Evolutionary conservation across 2,113 vertebrate genomes (phyloP), one percentile per base, ranked within the genome.

Genomic region (Protomyctophum bolini): DNA sequence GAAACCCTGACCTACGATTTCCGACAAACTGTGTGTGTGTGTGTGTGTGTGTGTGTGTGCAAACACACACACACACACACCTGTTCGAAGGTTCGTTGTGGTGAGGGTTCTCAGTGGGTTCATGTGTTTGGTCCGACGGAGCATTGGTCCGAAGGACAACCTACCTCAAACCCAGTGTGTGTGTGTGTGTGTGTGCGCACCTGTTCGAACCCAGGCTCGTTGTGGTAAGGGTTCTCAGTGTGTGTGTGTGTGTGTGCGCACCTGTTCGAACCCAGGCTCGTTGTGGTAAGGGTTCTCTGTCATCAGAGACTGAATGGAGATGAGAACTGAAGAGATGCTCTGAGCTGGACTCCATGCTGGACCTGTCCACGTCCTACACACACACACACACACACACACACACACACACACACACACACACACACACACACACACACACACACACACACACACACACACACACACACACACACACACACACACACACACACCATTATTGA

Each of bases 241-340:
- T 21, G 21, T 21, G 21, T 21, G 21, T 21, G 21, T 21, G 21
- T 21, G 21, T 21, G 21, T 21, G 14, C 85, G 86, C 90, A 99
- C 98, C 96, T 99, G 98, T 82, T 99, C 98, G 71, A 99, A 99
- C 72, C 98, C 98, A 0, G 98, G 98, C 58, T 99, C 98, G 1
- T 99, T 99, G 93, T 99, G 98, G 74, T 99, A 99, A 0, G 98
- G 98, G 82, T 99, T 99, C 86, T 99, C 98, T 0, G 98, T 99
- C 98, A 99, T 99, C 79, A 99, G 91, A 11, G 98, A 99, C 88
- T 99, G 98, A 88, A 99, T 98, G 79, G 98, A 99, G 89, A 99
- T 99, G 65, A 99, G 96, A 63, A 99, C 98, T 0, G 98, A 99
- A 4, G 98, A 99, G 90, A 99, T 97, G 54, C 98, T 99, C 88